Evolutionary conservation across 2,888 invertebrate genomes (phyloP).

Genomic region (Caenorhabditis drosophilae): DNA sequence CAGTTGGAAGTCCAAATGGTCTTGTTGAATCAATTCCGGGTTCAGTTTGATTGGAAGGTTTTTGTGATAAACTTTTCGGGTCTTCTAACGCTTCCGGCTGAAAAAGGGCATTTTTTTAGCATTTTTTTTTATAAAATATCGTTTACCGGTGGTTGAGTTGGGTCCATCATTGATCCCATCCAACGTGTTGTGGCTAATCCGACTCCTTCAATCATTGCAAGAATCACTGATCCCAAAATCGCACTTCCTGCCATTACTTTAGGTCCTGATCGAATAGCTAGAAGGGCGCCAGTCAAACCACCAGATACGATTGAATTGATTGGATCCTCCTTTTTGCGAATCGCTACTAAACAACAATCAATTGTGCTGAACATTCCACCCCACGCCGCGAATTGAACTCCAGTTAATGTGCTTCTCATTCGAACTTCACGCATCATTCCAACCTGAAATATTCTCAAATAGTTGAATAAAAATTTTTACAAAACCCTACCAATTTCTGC

Average conservation of each 20-base stretch:
- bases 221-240: slow-evolving; percentile 88
- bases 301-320: slow-evolving; percentile 79
- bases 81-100: slow-evolving; percentile 56
- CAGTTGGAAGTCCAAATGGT: slow-evolving; percentile 49
- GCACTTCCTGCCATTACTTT: slow-evolving; percentile 88
- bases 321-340: slow-evolving; percentile 94
- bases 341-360: slow-evolving; percentile 86
- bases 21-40: slow-evolving; percentile 43
- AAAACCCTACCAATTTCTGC: slow-evolving; percentile 51
- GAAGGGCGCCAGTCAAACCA: slow-evolving; percentile 91
- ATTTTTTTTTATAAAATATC: neutral
- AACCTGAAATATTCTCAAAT: slow-evolving; percentile 23
- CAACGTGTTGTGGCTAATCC: slow-evolving; percentile 90
- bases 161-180: slow-evolving; percentile 69
- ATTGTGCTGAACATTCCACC: slow-evolving; percentile 97
- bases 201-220: slow-evolving; percentile 95
- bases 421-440: slow-evolving; percentile 61
- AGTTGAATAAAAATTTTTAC: slow-evolving; percentile 1
- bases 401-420: slow-evolving; percentile 63
- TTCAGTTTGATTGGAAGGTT: slow-evolving; percentile 32
- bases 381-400: slow-evolving; percentile 94
- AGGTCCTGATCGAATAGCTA: slow-evolving; percentile 84
- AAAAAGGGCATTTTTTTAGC: slow-evolving; percentile 4
- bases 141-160: slow-evolving; percentile 53
- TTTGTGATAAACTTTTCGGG: slow-evolving; percentile 46